Evolutionary conservation across 2,888 invertebrate species (phyloP).

Genomic region (Subacronicta megacephala): DNA sequence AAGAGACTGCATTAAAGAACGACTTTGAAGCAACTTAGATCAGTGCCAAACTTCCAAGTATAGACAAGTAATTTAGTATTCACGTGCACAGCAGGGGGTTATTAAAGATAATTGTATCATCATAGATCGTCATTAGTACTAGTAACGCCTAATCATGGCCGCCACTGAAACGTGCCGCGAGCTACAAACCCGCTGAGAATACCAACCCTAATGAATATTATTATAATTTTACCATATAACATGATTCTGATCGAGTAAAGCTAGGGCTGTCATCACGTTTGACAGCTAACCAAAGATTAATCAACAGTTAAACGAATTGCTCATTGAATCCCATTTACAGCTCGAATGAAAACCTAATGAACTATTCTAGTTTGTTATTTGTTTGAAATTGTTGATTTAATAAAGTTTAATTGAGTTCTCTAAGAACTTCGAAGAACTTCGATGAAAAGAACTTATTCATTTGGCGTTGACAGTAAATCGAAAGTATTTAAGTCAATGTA

Average conservation of each 20-base stretch:
- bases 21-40: too few species aligned
- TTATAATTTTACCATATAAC: slow-evolving; percentile 39
- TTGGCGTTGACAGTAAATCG: neutral
- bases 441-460: slow-evolving; percentile 1
- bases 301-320: slow-evolving; percentile 35
- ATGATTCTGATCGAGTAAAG: slow-evolving; percentile 36
- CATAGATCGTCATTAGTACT: slow-evolving; percentile 49
- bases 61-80: slow-evolving; percentile 15
- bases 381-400: slow-evolving; percentile 46
- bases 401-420: slow-evolving; percentile 46
- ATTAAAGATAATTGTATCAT: slow-evolving; percentile 45
- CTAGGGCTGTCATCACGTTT: slow-evolving; percentile 20
- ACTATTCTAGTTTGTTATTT: slow-evolving; percentile 44
- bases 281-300: slow-evolving; percentile 27
- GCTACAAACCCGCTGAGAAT: slow-evolving; percentile 38
- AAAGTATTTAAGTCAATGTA: too few species aligned
- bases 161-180: slow-evolving; percentile 42
- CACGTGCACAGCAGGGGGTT: slow-evolving; percentile 22
- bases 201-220: slow-evolving; percentile 44
- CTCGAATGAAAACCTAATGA: slow-evolving; percentile 41
- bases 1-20: too few species aligned
- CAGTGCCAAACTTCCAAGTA: neutral
- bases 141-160: slow-evolving; percentile 45
- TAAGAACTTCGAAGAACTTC: neutral
- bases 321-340: slow-evolving; percentile 33